These are phyloP conservation scores for Macaca nemestrina DNA, from an alignment of 2,113 vertebrate species.

Conservation along the genomic window DNA sequence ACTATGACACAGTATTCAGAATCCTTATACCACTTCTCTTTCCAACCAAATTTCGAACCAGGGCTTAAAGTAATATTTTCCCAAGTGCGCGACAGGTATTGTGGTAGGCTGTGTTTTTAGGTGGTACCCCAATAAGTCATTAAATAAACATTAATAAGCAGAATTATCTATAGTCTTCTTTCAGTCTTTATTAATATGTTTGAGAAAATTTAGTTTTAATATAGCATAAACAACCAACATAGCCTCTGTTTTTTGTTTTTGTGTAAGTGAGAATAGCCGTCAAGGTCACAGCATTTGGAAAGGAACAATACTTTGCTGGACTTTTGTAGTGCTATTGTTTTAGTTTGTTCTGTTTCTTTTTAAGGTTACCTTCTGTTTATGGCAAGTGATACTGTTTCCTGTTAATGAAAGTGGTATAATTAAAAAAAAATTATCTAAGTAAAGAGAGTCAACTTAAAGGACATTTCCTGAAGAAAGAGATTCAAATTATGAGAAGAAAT, in stretches of 20 bases:
- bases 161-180: slow-evolving; percentile 26
- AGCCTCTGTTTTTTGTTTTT: background rate
- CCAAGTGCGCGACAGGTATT: background rate
- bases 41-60: slow-evolving; percentile 13
- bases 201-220: background rate
- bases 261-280: background rate
- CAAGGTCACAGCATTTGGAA: background rate
- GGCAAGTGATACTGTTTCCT: background rate
- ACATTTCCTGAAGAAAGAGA: background rate
- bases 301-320: background rate
- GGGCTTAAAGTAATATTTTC: background rate
- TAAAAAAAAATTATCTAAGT: background rate
- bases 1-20: background rate
- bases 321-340: background rate
- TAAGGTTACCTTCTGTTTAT: background rate
- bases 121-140: background rate
- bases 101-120: background rate
- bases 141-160: background rate
- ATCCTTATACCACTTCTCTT: slow-evolving; percentile 2
- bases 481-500: background rate
- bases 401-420: background rate
- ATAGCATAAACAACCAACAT: background rate
- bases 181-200: background rate
- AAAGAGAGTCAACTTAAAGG: background rate
- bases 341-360: slow-evolving; percentile 4